Percentiles rank a stretch among this genome's conserved stretches.
Conservation (phyloP, 1,140 invertebrate genomes). For the Ceratosolen fusciceps region DNA sequence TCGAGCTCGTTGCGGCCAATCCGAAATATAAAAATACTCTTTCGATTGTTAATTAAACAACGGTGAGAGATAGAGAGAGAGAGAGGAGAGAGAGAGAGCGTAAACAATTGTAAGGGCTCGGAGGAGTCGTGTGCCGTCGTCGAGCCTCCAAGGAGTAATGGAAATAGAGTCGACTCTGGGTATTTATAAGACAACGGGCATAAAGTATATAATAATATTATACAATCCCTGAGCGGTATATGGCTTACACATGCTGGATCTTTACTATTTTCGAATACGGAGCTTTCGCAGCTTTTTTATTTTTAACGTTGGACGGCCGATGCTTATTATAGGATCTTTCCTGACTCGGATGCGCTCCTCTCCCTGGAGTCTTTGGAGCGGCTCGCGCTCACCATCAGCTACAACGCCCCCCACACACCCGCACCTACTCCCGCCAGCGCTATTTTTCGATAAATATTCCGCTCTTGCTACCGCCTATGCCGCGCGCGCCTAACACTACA, state of each 20-base stretch:
- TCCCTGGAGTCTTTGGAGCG: constrained; percentile 9
- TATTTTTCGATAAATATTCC: no score
- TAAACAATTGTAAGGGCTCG: no score
- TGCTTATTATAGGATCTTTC: constrained; percentile 45
- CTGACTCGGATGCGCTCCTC: not conserved
- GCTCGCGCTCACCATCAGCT: not conserved
- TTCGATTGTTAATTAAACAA: not conserved
- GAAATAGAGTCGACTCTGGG: not conserved
- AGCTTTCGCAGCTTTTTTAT: constrained; percentile 42
- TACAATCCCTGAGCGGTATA: not conserved
- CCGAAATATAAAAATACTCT: not conserved
- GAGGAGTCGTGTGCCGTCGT: no score
- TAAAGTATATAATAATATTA: not conserved
- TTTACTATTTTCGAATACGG: constrained; percentile 38
- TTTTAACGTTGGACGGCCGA: constrained; percentile 12
- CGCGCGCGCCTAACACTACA: no score
- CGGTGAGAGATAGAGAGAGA: not conserved
- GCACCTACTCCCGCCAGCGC: no score
- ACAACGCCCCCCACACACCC: no score
- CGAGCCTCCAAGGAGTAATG: no score
- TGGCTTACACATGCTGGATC: not conserved
- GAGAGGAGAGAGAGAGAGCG: no score
- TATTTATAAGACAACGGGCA: not conserved
- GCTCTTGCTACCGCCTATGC: no score
- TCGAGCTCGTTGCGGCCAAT: not conserved